phyloP scores from a whole-genome alignment of 2,797 vertebrate genomes.

The Astyanax mexicanus region DNA sequence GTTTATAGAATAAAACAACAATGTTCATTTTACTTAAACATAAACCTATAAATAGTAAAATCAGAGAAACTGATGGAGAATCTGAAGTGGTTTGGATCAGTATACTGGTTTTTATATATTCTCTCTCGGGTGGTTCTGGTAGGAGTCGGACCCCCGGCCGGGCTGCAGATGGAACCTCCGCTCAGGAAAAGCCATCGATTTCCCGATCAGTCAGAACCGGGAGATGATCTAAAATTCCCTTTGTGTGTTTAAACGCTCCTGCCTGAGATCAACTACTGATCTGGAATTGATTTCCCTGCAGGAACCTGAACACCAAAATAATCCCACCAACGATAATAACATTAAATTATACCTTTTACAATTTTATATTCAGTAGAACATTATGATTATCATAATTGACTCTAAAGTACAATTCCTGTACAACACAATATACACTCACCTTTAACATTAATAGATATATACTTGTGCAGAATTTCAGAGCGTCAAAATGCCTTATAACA shows the following conservation, averaged over 20 bases:
- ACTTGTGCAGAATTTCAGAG: no score
- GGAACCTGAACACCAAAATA: not conserved
- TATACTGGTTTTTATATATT: slow-evolving; percentile 42
- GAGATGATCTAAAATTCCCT: slow-evolving; percentile 65
- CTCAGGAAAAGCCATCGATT: slow-evolving; percentile 48
- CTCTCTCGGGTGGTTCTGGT: slow-evolving; percentile 36
- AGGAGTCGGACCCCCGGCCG: slow-evolving; percentile 28
- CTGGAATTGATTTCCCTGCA: not conserved
- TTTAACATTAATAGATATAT: no score
- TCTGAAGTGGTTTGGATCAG: no score
- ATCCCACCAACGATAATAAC: not conserved
- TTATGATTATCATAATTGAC: no score
- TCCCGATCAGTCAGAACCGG: slow-evolving; percentile 25
- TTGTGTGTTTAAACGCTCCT: slow-evolving; percentile 56
- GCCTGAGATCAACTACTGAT: not conserved
- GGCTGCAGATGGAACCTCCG: slow-evolving; percentile 37
- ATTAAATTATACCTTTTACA: not conserved
- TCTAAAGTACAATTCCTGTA: no score
- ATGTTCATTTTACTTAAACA: no score
- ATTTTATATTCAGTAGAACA: no score
- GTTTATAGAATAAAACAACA: no score
- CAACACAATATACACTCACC: no score
- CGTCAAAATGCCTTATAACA: no score
- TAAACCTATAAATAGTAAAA: no score
- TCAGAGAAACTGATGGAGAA: no score